Conservation (phyloP, 2,888 invertebrate genomes). For the Dryadula phaetusa region DNA sequence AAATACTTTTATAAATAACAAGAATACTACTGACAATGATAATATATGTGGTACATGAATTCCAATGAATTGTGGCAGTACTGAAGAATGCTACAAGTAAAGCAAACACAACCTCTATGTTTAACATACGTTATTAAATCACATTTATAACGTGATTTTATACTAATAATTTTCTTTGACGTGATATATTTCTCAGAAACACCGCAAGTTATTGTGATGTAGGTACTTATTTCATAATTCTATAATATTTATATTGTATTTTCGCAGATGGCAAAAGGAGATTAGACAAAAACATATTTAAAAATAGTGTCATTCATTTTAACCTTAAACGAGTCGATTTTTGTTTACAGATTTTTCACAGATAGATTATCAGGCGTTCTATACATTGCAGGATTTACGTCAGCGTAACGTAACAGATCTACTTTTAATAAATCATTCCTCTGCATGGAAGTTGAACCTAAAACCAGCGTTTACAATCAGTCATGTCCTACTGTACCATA, state of each 20-base stretch:
- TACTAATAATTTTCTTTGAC: neutral
- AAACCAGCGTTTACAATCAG: too few species aligned
- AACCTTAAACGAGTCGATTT: neutral
- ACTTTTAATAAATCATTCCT: conserved; percentile 3
- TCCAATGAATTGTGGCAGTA: neutral
- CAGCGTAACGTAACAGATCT: conserved; percentile 24
- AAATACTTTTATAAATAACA: neutral
- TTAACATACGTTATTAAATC: neutral
- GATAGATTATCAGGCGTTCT: conserved; percentile 39
- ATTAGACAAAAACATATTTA: neutral
- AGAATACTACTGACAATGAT: neutral
- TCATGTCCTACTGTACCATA: too few species aligned
- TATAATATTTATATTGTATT: neutral
- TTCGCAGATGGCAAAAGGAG: neutral
- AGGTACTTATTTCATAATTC: neutral
- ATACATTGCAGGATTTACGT: conserved; percentile 33
- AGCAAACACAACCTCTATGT: neutral
- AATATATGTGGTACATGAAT: neutral
- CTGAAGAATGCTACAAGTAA: neutral
- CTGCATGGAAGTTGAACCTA: too few species aligned
- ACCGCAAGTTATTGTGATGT: neutral
- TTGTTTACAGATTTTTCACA: too few species aligned
- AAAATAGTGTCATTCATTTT: too few species aligned
- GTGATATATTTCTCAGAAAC: neutral
- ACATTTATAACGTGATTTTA: neutral